phyloP scores from a whole-genome alignment of 1,140 invertebrate genomes.

The Bactericera cockerelli region DNA sequence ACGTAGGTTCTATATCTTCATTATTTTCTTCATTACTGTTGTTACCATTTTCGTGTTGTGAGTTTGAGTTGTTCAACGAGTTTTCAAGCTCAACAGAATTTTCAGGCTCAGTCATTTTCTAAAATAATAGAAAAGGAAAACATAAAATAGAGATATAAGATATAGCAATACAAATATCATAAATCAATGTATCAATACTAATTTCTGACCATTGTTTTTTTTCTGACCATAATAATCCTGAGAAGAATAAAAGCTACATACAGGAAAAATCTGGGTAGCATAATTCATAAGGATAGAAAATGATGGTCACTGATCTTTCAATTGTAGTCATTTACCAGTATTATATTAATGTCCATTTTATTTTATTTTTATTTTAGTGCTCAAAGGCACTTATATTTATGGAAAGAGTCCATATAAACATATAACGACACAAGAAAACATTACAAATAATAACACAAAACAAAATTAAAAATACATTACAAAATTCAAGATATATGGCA shows the following conservation, averaged over 20 bases:
- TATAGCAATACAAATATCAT: not conserved
- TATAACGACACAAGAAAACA: not conserved
- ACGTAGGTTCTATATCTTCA: not conserved
- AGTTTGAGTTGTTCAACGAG: not conserved
- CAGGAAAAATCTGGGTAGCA: not conserved
- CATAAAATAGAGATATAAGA: not conserved
- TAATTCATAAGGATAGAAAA: not conserved
- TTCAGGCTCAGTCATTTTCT: slow-evolving; percentile 1
- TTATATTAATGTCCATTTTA: too few species aligned
- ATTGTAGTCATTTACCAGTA: too few species aligned
- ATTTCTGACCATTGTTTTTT: not conserved
- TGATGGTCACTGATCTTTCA: too few species aligned
- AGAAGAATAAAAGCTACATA: not conserved
- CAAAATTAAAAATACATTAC: not conserved
- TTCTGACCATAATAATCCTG: not conserved
- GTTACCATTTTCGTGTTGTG: slow-evolving; percentile 2
- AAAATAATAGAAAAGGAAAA: not conserved
- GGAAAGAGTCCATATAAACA: not conserved
- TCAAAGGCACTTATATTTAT: too few species aligned
- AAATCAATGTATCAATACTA: not conserved
- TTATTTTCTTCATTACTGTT: slow-evolving; percentile 5
- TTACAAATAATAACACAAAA: not conserved
- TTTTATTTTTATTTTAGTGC: too few species aligned
- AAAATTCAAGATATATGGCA: too few species aligned
- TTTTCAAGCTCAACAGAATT: slow-evolving; percentile 6